Evolutionary conservation across 1,140 invertebrate species (phyloP).

Genomic region (Sycobia sp.): DNA sequence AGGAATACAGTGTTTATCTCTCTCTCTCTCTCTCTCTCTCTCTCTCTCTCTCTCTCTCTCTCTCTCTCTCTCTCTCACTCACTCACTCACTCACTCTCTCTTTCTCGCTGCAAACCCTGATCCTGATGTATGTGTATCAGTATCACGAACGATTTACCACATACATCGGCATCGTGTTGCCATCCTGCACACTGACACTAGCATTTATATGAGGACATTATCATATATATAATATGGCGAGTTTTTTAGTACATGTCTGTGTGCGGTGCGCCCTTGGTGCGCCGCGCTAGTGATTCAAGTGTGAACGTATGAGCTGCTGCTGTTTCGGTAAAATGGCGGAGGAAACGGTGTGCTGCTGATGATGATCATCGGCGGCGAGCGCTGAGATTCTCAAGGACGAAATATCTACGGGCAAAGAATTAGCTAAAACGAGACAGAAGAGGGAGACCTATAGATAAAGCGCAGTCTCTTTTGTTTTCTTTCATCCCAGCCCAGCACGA

Average conservation of each 20-base stretch:
- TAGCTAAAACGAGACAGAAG: neutral
- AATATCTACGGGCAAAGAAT: neutral
- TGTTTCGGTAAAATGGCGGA: slow-evolving; percentile 55
- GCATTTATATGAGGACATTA: no score
- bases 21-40: neutral
- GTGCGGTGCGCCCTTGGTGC: no score
- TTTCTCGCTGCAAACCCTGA: no score
- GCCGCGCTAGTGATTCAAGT: neutral
- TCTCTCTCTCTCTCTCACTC: no score
- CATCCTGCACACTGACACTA: no score
- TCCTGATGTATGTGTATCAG: neutral
- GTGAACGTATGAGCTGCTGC: neutral
- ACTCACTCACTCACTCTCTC: no score
- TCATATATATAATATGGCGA: no score
- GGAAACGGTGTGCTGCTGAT: slow-evolving; percentile 49
- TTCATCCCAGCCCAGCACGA: neutral
- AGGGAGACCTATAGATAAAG: neutral
- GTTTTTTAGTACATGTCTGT: neutral
- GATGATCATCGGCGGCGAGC: slow-evolving; percentile 42
- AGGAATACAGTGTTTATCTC: no score
- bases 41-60: neutral
- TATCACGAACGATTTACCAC: no score
- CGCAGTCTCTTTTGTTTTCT: neutral
- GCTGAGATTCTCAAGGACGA: slow-evolving; percentile 39
- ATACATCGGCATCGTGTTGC: no score